Evolutionary conservation across 2,888 invertebrate genomes (phyloP).

Genomic region (Ichneumoninae sp.): DNA sequence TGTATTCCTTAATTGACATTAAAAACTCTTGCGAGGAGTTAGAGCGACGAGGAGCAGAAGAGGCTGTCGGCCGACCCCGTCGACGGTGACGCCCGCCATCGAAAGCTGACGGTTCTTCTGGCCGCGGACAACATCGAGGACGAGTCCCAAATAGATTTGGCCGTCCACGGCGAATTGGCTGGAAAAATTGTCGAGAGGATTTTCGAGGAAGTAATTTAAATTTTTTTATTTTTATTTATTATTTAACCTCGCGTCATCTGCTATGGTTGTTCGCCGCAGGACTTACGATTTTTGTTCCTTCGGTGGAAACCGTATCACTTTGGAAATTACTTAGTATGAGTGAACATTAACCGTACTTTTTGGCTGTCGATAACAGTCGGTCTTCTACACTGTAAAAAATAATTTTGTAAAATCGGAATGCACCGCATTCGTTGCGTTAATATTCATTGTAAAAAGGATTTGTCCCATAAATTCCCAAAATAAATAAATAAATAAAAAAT

Average conservation of each 20-base stretch:
- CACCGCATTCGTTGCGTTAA: too few species aligned
- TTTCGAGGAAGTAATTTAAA: constrained; percentile 73
- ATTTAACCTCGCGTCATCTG: not conserved
- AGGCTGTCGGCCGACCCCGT: constrained; percentile 6
- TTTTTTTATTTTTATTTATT: too few species aligned
- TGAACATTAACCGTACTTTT: too few species aligned
- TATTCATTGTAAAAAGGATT: too few species aligned
- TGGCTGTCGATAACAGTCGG: too few species aligned
- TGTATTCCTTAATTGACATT: not conserved
- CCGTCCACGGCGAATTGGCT: constrained; percentile 76
- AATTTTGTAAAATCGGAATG: too few species aligned
- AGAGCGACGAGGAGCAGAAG: constrained; percentile 12
- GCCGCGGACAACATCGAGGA: constrained; percentile 73
- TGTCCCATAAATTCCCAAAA: too few species aligned
- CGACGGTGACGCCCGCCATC: constrained; percentile 18
- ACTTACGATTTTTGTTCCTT: too few species aligned
- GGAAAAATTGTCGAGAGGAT: constrained; percentile 78
- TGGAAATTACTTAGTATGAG: too few species aligned
- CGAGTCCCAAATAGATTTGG: constrained; percentile 76
- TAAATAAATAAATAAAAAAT: not conserved
- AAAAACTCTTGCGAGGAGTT: constrained; percentile 1
- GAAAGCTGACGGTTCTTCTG: constrained; percentile 49
- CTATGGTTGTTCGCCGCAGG: too few species aligned
- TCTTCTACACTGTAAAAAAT: too few species aligned
- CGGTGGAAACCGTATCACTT: too few species aligned